Conservation (phyloP, 1,140 invertebrate species). For the Tenebrio molitor region DNA sequence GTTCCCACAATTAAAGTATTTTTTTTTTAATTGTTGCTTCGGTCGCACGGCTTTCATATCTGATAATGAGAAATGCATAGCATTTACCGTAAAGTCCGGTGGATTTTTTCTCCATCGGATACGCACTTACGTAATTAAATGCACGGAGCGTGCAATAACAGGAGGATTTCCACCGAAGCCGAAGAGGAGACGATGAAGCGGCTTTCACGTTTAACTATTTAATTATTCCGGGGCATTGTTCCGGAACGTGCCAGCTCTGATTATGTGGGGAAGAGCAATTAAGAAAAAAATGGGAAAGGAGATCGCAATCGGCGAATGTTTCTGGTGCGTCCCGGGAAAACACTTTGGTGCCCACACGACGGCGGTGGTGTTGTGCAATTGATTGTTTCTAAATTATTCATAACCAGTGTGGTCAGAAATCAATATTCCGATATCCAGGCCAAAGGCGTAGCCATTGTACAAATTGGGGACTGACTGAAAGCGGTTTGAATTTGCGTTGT, state of each 20-base stretch:
- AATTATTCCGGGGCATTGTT: conserved; percentile 40
- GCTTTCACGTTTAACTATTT: conserved; percentile 26
- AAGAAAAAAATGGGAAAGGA: neutral
- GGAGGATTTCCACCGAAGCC: conserved; percentile 1
- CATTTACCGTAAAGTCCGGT: conserved; percentile 31
- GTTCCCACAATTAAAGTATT: conserved; percentile 13
- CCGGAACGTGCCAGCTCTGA: conserved; percentile 32
- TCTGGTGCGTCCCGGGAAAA: neutral
- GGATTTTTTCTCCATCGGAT: conserved; percentile 8
- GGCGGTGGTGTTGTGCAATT: conserved; percentile 11
- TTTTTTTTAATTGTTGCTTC: conserved; percentile 9
- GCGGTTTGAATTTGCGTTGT: no score
- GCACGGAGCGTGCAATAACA: conserved; percentile 16
- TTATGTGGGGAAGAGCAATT: conserved; percentile 13
- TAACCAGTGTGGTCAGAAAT: conserved; percentile 25
- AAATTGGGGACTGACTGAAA: neutral
- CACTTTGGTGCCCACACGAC: conserved; percentile 11
- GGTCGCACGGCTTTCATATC: conserved; percentile 26
- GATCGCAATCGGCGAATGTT: neutral
- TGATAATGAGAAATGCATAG: conserved; percentile 46
- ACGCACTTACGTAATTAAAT: conserved; percentile 39
- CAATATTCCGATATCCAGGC: conserved; percentile 20
- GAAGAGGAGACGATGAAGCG: neutral
- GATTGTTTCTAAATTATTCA: conserved; percentile 24
- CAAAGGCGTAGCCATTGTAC: conserved; percentile 12